These are phyloP conservation scores for Hyles lineata DNA, from an alignment of 2,888 invertebrate species.

Conservation along the genomic window DNA sequence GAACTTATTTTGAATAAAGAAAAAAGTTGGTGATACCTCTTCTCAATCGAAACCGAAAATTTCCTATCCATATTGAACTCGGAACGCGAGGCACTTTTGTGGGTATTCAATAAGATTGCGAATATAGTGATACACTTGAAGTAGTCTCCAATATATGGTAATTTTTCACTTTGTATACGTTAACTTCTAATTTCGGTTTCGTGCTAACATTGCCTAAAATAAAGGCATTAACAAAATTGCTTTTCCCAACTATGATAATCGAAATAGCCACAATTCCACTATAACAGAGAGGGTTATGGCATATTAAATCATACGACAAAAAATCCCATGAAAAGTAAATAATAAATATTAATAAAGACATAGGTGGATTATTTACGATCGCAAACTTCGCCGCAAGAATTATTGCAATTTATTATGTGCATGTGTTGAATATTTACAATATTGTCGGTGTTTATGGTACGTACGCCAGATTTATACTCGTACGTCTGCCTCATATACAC, in stretches of 20 bases:
- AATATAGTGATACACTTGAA: too few relatives aligned
- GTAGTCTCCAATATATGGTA: too few relatives aligned
- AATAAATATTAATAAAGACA: slow-evolving; percentile 46
- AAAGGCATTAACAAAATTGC: background rate
- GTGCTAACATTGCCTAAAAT: too few relatives aligned
- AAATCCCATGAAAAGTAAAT: slow-evolving; percentile 6
- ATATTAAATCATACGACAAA: background rate
- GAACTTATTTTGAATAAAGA: too few relatives aligned
- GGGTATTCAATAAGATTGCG: too few relatives aligned
- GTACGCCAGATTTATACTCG: slow-evolving; percentile 27
- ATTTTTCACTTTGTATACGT: too few relatives aligned
- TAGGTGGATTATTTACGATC: slow-evolving; percentile 42
- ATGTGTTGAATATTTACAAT: slow-evolving; percentile 54
- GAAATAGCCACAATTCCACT: background rate
- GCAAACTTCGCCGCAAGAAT: slow-evolving; percentile 40
- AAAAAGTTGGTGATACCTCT: too few relatives aligned
- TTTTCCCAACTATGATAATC: background rate
- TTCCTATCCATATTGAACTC: too few relatives aligned
- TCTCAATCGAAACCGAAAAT: too few relatives aligned
- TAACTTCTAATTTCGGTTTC: too few relatives aligned
- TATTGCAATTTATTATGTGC: slow-evolving; percentile 55
- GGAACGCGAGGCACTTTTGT: too few relatives aligned
- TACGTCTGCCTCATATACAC: slow-evolving; percentile 11
- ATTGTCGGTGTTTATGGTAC: slow-evolving; percentile 32
- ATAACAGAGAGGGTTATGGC: background rate